Percentiles rank a stretch among this genome's conserved stretches.
Evolutionary conservation across 1,140 invertebrate species (phyloP).

Genomic region (Vanessa tameamea): DNA sequence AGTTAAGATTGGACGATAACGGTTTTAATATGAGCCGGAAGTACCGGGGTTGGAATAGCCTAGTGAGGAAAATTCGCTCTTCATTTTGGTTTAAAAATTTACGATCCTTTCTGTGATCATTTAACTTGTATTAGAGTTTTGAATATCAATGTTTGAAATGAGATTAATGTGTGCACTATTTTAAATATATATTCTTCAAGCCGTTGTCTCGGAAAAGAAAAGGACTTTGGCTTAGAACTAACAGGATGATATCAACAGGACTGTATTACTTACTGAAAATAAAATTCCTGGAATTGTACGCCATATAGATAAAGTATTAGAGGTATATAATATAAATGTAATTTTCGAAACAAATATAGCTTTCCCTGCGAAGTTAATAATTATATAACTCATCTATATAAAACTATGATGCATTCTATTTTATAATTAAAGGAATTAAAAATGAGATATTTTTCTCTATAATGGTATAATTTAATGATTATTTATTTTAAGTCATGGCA

Average conservation of each 20-base stretch:
- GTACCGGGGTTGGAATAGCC: slow-evolving; percentile 53
- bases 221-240: no score
- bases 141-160: no score
- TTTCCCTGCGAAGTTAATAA: slow-evolving; percentile 33
- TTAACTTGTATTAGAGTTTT: neutral
- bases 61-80: slow-evolving; percentile 59
- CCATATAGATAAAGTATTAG: slow-evolving; percentile 47
- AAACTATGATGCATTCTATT: slow-evolving; percentile 29
- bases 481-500: no score
- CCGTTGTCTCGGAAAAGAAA: no score
- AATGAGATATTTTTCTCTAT: neutral
- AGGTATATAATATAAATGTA: slow-evolving; percentile 51
- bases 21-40: slow-evolving; percentile 78
- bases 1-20: slow-evolving; percentile 78
- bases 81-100: neutral
- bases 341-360: slow-evolving; percentile 64
- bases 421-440: slow-evolving; percentile 21
- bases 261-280: no score
- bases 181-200: no score
- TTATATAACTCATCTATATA: neutral
- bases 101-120: neutral
- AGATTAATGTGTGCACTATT: no score
- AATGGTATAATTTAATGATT: neutral
- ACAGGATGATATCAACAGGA: no score
- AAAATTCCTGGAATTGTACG: neutral